Evolutionary conservation across 2,888 invertebrate genomes (phyloP), one percentile per base, ranked within the genome.

Genomic region (Drosophila neotestacea): DNA sequence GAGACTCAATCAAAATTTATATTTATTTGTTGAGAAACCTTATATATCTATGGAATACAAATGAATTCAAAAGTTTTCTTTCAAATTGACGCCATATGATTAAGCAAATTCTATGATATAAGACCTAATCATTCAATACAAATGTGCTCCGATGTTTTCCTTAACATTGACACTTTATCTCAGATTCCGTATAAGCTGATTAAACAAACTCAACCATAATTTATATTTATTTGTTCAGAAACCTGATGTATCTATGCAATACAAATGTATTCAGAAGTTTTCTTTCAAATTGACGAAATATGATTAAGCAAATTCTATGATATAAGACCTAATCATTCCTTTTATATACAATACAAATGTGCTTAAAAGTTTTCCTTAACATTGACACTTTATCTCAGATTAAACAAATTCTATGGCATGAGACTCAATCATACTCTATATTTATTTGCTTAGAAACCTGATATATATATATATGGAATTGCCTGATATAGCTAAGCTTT

Each of bases 261-360:
- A n/a, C n/a, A n/a, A n/a, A n/a, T n/a, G n/a, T n/a, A n/a, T n/a
- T n/a, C n/a, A n/a, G n/a, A n/a, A n/a, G n/a, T n/a, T n/a, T n/a
- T n/a, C n/a, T n/a, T n/a, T n/a, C n/a, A 16, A 16, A 16, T 1
- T 16, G 16, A 16, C 16, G 16, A 16, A 16, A 16, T 16, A 41
- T 63, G 10, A 39, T 13, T 50, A 50, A 38, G 7, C 22, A 7
- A 22, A 22, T 46, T 38, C 30, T 1, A 6, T 32, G 39, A 56
- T 27, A 47, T 13, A 13, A 59, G 36, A 42, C 36, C n/a, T 16
- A 16, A 16, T 16, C 16, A 16, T 16, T 16, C 16, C 1, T 16
- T 16, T 1, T 16, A 16, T 16, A 16, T 72, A 61, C 58, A 36
- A 68, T 51, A 72, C 16, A 16, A 22, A 41, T 42, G 16, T 16